Evolutionary conservation across 2,797 vertebrate genomes (phyloP).

Genomic region (Epinephelus awoara): DNA sequence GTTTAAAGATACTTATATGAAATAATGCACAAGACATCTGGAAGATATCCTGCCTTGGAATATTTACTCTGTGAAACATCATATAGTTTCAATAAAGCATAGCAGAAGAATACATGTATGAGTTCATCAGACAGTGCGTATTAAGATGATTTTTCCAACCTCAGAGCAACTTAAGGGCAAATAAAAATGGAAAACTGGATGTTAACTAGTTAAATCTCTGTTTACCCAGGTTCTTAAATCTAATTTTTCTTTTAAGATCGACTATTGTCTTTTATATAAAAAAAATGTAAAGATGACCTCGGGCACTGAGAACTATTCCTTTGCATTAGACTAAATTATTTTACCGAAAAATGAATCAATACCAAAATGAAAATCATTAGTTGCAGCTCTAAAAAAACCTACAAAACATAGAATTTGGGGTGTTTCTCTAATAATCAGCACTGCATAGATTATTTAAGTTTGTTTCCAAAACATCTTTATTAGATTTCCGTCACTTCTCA

Average conservation of each 20-base stretch:
- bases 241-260: slow-evolving; percentile 2
- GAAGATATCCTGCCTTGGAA: slow-evolving; percentile 9
- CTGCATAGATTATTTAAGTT: not conserved
- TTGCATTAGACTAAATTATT: not conserved
- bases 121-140: slow-evolving; percentile 9
- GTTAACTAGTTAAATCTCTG: not conserved
- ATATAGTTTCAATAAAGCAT: not conserved
- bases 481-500: not conserved
- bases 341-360: not conserved
- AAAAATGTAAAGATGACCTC: not conserved
- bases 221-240: slow-evolving; percentile 4
- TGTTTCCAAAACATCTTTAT: slow-evolving; percentile 10
- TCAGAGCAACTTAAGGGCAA: not conserved
- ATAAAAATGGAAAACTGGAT: slow-evolving; percentile 27
- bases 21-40: slow-evolving; percentile 18
- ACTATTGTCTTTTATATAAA: not conserved
- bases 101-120: slow-evolving; percentile 2
- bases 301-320: not conserved
- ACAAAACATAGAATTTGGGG: not conserved
- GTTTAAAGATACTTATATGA: not conserved
- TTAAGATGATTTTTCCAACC: slow-evolving; percentile 20
- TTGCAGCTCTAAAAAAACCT: not conserved
- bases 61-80: slow-evolving; percentile 23
- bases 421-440: not conserved
- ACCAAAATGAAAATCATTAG: not conserved